Evolutionary conservation across 2,113 vertebrate genomes (phyloP).

Genomic region (Chamaetylas fuelleborni): DNA sequence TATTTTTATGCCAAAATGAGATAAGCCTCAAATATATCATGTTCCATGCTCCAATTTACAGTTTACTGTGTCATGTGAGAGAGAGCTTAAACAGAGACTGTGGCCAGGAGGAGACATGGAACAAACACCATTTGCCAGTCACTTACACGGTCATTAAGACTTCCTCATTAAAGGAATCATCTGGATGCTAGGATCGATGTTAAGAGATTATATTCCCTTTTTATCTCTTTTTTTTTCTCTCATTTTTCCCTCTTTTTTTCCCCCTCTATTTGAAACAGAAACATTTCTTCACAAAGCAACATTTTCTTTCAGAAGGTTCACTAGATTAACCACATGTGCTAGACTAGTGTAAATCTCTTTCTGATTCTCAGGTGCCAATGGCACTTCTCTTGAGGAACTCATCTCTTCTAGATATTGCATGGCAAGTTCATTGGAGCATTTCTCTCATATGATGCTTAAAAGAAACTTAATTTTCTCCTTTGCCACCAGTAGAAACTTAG

Average conservation of each 20-base stretch:
- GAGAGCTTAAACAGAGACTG: neutral
- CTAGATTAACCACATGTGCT: neutral
- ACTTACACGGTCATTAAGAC: neutral
- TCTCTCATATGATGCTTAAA: neutral
- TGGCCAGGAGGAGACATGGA: neutral
- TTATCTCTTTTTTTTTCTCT: neutral
- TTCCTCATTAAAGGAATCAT: neutral
- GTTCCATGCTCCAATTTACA: neutral
- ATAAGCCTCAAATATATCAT: neutral
- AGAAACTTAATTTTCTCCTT: neutral
- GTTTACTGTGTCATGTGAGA: neutral
- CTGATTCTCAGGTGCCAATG: neutral
- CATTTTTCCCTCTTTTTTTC: neutral
- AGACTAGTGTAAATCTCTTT: neutral
- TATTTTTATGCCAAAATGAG: neutral
- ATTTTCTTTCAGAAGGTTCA: neutral
- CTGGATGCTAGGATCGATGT: neutral
- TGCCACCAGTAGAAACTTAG: neutral
- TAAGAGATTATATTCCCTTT: neutral
- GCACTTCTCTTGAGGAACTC: neutral
- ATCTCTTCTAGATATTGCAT: neutral
- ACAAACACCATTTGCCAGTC: neutral
- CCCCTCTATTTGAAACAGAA: neutral
- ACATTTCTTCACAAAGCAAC: neutral
- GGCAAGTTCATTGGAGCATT: neutral